A percentile compares a stretch with the other conserved stretches of the same genome.
Conservation (phyloP, 1,140 invertebrate genomes). For the Drosophila simulans region DNA sequence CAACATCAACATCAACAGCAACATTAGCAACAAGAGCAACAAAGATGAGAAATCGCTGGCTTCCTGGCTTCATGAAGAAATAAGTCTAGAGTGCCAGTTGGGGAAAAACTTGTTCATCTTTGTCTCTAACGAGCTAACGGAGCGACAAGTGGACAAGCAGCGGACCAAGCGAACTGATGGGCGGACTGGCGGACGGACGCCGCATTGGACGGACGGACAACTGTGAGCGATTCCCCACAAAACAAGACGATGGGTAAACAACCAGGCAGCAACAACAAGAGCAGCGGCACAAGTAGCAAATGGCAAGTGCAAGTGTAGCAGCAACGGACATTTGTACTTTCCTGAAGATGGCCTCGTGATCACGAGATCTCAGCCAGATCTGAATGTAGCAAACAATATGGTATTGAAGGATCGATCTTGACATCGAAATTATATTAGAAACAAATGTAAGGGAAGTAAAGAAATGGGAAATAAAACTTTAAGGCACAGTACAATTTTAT, state of each 20-base stretch:
- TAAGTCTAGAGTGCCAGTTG: slow-evolving; percentile 31
- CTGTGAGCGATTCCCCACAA: slow-evolving; percentile 36
- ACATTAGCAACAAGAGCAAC: slow-evolving; percentile 24
- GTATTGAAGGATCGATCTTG: too few relatives aligned
- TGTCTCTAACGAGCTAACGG: slow-evolving; percentile 67
- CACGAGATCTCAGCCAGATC: background rate
- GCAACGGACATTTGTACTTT: slow-evolving; percentile 26
- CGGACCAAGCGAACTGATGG: slow-evolving; percentile 34
- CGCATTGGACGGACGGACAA: slow-evolving; percentile 18
- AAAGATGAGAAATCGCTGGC: slow-evolving; percentile 76
- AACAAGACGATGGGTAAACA: slow-evolving; percentile 43
- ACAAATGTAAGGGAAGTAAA: too few relatives aligned
- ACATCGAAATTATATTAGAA: too few relatives aligned
- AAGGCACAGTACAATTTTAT: too few relatives aligned
- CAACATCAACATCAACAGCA: slow-evolving; percentile 35
- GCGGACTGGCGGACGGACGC: slow-evolving; percentile 15
- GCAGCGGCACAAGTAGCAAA: slow-evolving; percentile 48
- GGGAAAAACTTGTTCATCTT: slow-evolving; percentile 79
- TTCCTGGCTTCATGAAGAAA: slow-evolving; percentile 71
- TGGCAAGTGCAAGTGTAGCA: slow-evolving; percentile 81
- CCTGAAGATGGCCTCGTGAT: slow-evolving; percentile 33
- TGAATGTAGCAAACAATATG: background rate
- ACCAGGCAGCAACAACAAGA: slow-evolving; percentile 24
- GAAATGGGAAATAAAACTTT: too few relatives aligned
- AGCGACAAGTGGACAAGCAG: slow-evolving; percentile 31